phyloP scores from a whole-genome alignment of 2,888 invertebrate genomes.

The Sabellastarte sp. region DNA sequence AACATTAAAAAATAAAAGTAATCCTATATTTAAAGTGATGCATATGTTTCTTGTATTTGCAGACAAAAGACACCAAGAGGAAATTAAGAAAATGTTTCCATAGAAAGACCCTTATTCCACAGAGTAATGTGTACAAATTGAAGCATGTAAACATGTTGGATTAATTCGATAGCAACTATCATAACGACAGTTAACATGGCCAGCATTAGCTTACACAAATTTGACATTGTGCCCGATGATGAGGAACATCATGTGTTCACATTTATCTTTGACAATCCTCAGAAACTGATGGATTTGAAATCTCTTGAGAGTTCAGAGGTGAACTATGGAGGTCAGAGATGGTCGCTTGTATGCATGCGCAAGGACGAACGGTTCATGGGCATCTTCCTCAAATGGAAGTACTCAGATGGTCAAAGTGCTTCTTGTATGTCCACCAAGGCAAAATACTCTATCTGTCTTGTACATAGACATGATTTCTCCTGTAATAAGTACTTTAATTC shows the following conservation, averaged over 20 bases:
- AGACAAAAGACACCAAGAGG: too few relatives aligned
- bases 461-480: slow-evolving; percentile 25
- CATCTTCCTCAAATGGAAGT: slow-evolving; percentile 33
- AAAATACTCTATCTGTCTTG: slow-evolving; percentile 24
- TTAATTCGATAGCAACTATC: too few relatives aligned
- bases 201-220: slow-evolving; percentile 25
- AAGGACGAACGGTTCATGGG: slow-evolving; percentile 32
- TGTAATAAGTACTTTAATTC: slow-evolving; percentile 23
- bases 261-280: slow-evolving; percentile 29
- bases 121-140: too few relatives aligned
- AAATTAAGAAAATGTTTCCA: too few relatives aligned
- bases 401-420: slow-evolving; percentile 24
- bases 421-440: slow-evolving; percentile 23
- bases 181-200: too few relatives aligned
- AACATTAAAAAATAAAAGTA: too few relatives aligned
- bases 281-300: slow-evolving; percentile 22
- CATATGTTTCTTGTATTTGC: too few relatives aligned
- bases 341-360: slow-evolving; percentile 30
- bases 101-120: too few relatives aligned
- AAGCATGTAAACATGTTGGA: too few relatives aligned
- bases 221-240: slow-evolving; percentile 29
- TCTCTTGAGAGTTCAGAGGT: slow-evolving; percentile 30
- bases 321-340: slow-evolving; percentile 30
- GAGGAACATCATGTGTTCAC: slow-evolving; percentile 32
- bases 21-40: too few relatives aligned